Base-by-base conservation (phyloP, 2,797 vertebrate species). In the Acipenser oxyrinchus region DNA sequence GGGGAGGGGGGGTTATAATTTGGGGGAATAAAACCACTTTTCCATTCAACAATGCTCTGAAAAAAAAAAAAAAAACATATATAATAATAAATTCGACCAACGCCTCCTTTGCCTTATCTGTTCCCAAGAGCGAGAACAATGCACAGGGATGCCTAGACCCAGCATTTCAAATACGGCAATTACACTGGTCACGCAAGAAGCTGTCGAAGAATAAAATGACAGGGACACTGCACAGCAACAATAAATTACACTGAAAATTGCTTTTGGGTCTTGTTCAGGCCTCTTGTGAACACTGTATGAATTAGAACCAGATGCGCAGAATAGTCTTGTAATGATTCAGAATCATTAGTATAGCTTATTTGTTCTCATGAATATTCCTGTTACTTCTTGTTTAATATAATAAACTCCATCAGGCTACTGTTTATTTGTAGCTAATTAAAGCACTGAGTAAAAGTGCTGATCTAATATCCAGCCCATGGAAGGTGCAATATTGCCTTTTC, bases 281-380 rank as follows among this genome's bases (percentile, higher is more conserved):
- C 23, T 15, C 13, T 10, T 73, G 72, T 80, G 79, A 75, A 74
- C 70, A 50, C 72, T 18, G 63, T 61, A 67, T 78, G 49, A 10
- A 62, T 67, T 64, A 66, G 52, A 52, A 57, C 48, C 67, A 75
- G 82, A 75, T 67, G 10, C 63, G 75, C 75, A 60, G 51, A 73
- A 77, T 77, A 77, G 74, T 70, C 71, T 74, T 73, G 2, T 18
- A 73, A 74, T 82, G 71, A 82, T 84, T 84, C 81, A 84, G 79
- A 74, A 82, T 81, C 80, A 80, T 84, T 81, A 83, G 72, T 7
- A 23, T 2, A 66, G 77, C 84, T 86, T 84, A 83, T 83, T 83
- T 83, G 73, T 75, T 75, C 81, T 68, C 69, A 2, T 63, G 77
- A 73, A 67, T 8, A 68, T 72, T 80, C 79, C 73, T 76, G 77